Evolutionary conservation across 2,888 invertebrate genomes (phyloP).

Genomic region (Drosophila falleni): DNA sequence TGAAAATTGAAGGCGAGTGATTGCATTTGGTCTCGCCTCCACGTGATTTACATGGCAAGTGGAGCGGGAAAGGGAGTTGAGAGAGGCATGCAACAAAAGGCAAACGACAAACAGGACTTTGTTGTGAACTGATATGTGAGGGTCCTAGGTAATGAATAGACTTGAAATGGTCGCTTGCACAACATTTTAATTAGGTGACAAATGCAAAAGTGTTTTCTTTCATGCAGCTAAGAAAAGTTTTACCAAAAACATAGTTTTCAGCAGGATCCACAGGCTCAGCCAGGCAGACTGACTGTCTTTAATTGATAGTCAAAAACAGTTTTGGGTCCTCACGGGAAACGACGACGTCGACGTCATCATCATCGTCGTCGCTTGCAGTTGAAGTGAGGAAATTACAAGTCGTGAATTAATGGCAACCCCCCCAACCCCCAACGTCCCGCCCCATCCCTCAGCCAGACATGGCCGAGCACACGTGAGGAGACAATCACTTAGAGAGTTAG

Average conservation of each 20-base stretch:
- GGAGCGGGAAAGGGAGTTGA: conserved; percentile 3
- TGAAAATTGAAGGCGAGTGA: conserved; percentile 81
- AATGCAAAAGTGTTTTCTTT: conserved; percentile 63
- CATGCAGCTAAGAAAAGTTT: conserved; percentile 22
- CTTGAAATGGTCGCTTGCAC: conserved; percentile 76
- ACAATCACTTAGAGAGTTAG: conserved; percentile 62
- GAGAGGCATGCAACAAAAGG: conserved; percentile 31
- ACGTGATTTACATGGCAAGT: conserved; percentile 35
- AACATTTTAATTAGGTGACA: conserved; percentile 80
- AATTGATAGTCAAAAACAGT: conserved; percentile 79
- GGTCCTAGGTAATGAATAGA: conserved; percentile 76
- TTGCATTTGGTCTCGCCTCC: conserved; percentile 65
- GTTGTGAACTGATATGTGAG: conserved; percentile 36
- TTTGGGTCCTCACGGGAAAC: conserved; percentile 46
- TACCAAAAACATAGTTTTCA: conserved; percentile 12
- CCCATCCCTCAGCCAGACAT: not conserved
- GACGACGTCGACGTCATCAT: conserved; percentile 37
- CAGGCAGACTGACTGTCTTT: conserved; percentile 56
- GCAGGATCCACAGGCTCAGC: conserved; percentile 20
- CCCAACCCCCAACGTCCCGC: not conserved
- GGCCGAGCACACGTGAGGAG: conserved; percentile 19
- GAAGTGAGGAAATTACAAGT: conserved; percentile 84
- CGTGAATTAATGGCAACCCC: conserved; percentile 82
- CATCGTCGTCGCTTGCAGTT: conserved; percentile 60
- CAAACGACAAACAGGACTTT: conserved; percentile 28